Evolutionary conservation across 2,797 vertebrate genomes (phyloP), one percentile per base, ranked within the genome.

Genomic region (Phrynocephalus guinanensis): DNA sequence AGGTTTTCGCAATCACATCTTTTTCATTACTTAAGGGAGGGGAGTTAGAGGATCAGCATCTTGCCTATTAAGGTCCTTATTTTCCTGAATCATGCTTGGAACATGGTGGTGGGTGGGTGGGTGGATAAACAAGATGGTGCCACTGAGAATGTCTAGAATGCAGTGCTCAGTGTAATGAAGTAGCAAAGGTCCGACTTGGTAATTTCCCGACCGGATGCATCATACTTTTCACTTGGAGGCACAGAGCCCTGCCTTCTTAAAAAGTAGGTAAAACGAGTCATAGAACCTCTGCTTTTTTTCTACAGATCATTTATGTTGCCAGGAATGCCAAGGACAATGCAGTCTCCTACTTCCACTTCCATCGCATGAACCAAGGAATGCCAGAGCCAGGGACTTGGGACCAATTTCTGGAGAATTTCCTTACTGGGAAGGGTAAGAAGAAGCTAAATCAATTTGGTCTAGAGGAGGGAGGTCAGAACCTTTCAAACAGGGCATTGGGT

Each of bases 291-390:
- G 15, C 13, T 3, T 50, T 3, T 50, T 16, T 26, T 76, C 8
- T 63, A 15, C 26, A 92, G 93, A 75, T 90, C 15, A 93, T 93
- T 56, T 94, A 92, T 5, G 18, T 93, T 20, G 89, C 88, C 30
- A 90, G 90, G 5, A 95, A 95, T 77, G 38, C 84, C 15, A 93
- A 95, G 72, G 92, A 92, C 70, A 92, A 48, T 20, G 76, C 66
- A 0, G 86, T 93, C 20, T 94, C 92, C 16, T 93, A 91, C 63
- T 95, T 88, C 6, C 52, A 91, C 76, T 95, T 94, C 70, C 91
- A 93, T 30, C 33, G 7, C 60, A 93, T 92, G 90, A 82, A 84
- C 78, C 66, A 84, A 78, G 0, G 0, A 1, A 72, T 93, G 77
- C 89, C 91, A 1, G 70, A 92, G 8, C 90, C 88, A 1, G 93